Evolutionary conservation across 2,113 vertebrate genomes (phyloP), one percentile per base, ranked within the genome.

Genomic region (Labrus mixtus): DNA sequence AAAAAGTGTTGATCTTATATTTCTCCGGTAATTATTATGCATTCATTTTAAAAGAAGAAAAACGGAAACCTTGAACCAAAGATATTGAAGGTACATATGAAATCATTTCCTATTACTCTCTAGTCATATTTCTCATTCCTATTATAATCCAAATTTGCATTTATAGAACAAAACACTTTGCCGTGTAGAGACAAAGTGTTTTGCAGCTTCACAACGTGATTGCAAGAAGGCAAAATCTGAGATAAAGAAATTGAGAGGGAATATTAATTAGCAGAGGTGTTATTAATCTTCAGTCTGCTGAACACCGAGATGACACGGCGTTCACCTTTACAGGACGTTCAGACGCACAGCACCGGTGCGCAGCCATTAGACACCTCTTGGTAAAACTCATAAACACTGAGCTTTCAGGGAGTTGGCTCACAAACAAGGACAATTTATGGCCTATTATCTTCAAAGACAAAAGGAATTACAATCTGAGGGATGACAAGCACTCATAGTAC

Each of bases 341-440:
- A 67, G 66, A 81, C 73, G 86, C 76, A 83, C 78, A 61, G 79
- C 81, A 61, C 58, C 70, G 59, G 19, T 33, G 68, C 85, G 56
- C 25, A 76, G 72, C 86, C 87, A 92, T 92, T 91, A 92, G 77
- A 92, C 85, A 82, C 74, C 69, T 73, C 12, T 84, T 79, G 81
- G 79, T 87, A 89, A 80, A 91, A 89, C 90, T 92, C 89, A 89
- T 90, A 90, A 92, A 93, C 90, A 92, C 73, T 36, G 63, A 82
- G 91, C 90, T 93, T 88, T 92, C 89, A 86, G 87, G 82, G 84
- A 91, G 89, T 74, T 86, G 91, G 86, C 89, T 87, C 76, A 71
- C 91, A 92, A 93, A 94, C 92, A 94, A 93, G 92, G 92, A 93
- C 92, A 91, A 93, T 92, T 93, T 93, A 92, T 88, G 87, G 86